Evolutionary conservation across 2,113 vertebrate genomes (phyloP), one percentile per base, ranked within the genome.

Genomic region (Hippocampus guttulatus): DNA sequence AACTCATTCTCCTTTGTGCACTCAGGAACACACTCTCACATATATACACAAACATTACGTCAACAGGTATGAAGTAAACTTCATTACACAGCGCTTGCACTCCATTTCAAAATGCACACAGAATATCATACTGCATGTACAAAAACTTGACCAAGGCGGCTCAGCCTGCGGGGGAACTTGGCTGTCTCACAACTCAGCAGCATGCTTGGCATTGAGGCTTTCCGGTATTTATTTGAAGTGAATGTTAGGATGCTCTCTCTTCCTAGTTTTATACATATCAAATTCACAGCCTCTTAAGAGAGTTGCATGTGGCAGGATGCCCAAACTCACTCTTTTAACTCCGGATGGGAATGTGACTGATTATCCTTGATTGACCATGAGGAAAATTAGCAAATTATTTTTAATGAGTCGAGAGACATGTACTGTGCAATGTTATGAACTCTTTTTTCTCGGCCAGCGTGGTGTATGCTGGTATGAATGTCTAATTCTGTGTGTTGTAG

Each of bases 231-330:
- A 12, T 58, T 25, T 58, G 11, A 58, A 57, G 5, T 58, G 25
- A 14, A 58, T 58, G n/a, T 58, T 58, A 27, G n/a, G 55, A 58
- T 2, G 55, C 23, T 58, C 11, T 5, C 55, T 15, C 52, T n/a
- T 55, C 52, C 52, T 69, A 62, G 41, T 69, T 76, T 71, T 63
- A 67, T 75, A 47, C 78, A 84, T 75, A 84, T 81, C 33, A 54
- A 14, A 81, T 84, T 74, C 70, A 30, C 60, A 18, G 57, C 38
- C 79, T 78, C 75, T 45, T 14, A 1, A 27, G 73, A 66, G 76
- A 81, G 71, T 73, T 66, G 73, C 67, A 38, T 38, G 67, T 40
- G 40, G 52, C 16, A 52, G 1, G 14, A 52, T 52, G 18, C 49
- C 18, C 49, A 20, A 51, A 21, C 49, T 15, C 72, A 40, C 60